Base-by-base conservation (phyloP, 2,797 vertebrate species). In the Falco peregrinus region DNA sequence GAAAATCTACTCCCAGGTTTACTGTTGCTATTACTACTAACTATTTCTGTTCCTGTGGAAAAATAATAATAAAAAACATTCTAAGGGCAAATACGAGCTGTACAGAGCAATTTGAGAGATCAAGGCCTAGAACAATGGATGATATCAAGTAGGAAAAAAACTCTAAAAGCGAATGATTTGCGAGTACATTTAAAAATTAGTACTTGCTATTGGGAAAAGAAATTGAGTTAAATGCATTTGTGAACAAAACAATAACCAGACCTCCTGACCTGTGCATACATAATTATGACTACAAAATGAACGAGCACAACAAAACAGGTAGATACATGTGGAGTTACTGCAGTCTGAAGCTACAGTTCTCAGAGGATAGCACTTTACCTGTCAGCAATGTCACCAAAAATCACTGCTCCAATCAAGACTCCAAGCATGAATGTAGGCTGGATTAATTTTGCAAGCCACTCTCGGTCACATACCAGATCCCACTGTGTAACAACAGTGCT, bases 351-450 rank as follows among this genome's bases (percentile, higher is more conserved):
- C 8, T 54, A 31, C n/a, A 85, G 0, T 75, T 90, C 82, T 78
- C 45, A 93, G 65, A 96, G 22, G 39, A 64, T 61, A 47, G 24
- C 76, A 94, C 80, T 87, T 97, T 98, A 99, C 99, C 99, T 99
- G 98, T 99, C 99, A 84, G 99, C 99, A 26, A 99, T 70, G 94
- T 99, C 99, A 82, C 99, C 99, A 89, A 99, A 99, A 97, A 98
- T 80, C 87, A 99, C 95, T 1, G 99, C 99, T 84, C 99, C 99
- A 13, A 99, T 91, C 92, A 99, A 97, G 77, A 99, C 99, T 91
- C 99, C 99, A 79, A 99, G 51, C 99, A 99, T 99, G 97, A 99
- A 99, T 1, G 97, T 98, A 63, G 99, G 99, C 96, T 99, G 99
- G 85, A 98, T 98, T 91, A 99, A 93, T 96, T 98, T 99, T 90